These are phyloP conservation scores for Pteruthius melanotis DNA, from an alignment of 2,113 vertebrate species.

Conservation along the genomic window DNA sequence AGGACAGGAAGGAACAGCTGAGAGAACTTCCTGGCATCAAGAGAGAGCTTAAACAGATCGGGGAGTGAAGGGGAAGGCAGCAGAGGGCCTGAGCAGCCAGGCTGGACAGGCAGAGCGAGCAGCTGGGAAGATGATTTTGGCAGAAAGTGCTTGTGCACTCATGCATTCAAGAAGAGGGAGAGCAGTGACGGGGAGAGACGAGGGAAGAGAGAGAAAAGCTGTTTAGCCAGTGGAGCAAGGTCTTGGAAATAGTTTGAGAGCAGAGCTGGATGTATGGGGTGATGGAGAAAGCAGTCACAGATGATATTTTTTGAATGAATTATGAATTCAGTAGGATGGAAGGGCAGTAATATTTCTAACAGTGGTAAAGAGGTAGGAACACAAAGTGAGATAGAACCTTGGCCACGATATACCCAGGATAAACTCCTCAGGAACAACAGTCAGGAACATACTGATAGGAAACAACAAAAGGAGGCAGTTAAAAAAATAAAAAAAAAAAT, in stretches of 20 bases:
- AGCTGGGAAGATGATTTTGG: neutral
- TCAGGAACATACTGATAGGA: neutral
- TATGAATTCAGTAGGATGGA: neutral
- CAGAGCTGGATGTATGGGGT: neutral
- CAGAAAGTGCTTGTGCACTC: neutral
- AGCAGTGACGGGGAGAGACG: neutral
- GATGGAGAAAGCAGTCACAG: neutral
- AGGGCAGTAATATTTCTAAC: neutral
- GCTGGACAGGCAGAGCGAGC: neutral
- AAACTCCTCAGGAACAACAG: neutral
- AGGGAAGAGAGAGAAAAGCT: neutral
- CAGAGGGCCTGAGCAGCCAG: neutral
- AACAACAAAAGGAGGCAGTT: neutral
- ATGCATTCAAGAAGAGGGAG: neutral
- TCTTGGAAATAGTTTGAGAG: constrained; percentile 18
- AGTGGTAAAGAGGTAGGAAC: neutral
- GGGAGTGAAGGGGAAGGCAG: neutral
- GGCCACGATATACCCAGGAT: neutral
- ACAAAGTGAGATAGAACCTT: neutral
- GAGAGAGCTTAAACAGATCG: neutral
- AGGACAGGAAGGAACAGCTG: neutral
- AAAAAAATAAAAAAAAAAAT: neutral
- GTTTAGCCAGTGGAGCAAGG: neutral
- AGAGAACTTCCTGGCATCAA: neutral
- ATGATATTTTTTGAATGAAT: neutral